Conservation (phyloP, 2,888 invertebrate species). For the Torymus aiolomorphi region DNA sequence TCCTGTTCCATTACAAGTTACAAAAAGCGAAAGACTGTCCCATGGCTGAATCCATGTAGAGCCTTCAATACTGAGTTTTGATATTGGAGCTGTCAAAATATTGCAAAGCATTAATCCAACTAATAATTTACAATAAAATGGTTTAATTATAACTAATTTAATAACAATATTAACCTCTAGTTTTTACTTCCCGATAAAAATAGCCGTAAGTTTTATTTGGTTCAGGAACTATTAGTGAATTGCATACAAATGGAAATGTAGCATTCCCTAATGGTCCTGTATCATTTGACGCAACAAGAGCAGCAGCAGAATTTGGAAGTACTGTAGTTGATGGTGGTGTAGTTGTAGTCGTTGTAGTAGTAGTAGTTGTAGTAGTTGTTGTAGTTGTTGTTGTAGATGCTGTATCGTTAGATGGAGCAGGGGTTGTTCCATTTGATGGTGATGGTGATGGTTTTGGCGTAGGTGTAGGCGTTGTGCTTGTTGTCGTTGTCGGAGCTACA, state of each 20-base stretch:
- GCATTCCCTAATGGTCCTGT: conserved; percentile 64
- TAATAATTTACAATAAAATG: conserved; percentile 38
- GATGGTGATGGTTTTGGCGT: conserved; percentile 49
- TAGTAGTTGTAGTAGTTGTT: conserved; percentile 57
- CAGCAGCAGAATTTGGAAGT: conserved; percentile 44
- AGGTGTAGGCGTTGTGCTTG: conserved; percentile 53
- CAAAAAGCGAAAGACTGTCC: conserved; percentile 83
- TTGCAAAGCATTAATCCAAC: background rate
- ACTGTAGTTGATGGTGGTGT: conserved; percentile 56
- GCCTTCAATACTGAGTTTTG: conserved; percentile 83
- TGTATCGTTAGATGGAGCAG: conserved; percentile 56
- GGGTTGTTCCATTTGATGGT: conserved; percentile 55
- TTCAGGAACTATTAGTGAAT: conserved; percentile 81
- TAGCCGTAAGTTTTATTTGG: conserved; percentile 84
- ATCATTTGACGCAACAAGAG: conserved; percentile 46
- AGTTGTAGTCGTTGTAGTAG: conserved; percentile 56
- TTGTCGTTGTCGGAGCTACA: conserved; percentile 64
- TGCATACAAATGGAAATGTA: conserved; percentile 78
- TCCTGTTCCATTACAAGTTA: conserved; percentile 85
- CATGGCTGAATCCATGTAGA: conserved; percentile 90
- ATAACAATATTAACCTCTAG: conserved; percentile 80
- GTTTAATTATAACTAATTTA: conserved; percentile 15
- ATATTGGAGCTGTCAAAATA: conserved; percentile 81
- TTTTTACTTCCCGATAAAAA: conserved; percentile 81
- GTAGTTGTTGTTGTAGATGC: conserved; percentile 58